Percentiles rank a stretch among this genome's conserved stretches.
These are phyloP conservation scores for Smittia sp. DNA, from an alignment of 2,888 invertebrate genomes.

Conservation along the genomic window DNA sequence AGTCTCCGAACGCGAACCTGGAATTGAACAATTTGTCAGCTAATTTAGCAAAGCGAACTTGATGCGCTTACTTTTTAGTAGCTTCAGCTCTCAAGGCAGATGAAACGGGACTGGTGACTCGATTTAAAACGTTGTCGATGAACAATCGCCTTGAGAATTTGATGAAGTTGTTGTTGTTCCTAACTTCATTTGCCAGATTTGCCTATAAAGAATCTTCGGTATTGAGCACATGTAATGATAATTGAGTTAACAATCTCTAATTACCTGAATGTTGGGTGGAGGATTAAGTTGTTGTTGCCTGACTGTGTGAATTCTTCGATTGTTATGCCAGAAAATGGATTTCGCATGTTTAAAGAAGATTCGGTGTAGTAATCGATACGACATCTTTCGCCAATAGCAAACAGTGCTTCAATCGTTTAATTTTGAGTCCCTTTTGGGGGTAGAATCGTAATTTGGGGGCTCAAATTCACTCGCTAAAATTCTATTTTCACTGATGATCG, in stretches of 20 bases:
- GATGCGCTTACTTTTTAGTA: constrained; percentile 55
- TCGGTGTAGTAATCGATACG: not conserved
- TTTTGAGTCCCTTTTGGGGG: not conserved
- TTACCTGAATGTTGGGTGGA: not conserved
- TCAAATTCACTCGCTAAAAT: not conserved
- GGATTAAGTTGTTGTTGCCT: not conserved
- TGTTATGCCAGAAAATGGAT: not conserved
- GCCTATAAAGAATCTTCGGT: not conserved
- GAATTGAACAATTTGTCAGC: constrained; percentile 42
- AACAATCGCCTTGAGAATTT: constrained; percentile 57
- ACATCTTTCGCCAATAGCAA: not conserved
- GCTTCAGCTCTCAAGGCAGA: constrained; percentile 62
- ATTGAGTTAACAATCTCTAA: not conserved
- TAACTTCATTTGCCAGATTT: constrained; percentile 18
- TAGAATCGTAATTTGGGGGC: not conserved
- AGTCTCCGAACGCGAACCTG: constrained; percentile 64
- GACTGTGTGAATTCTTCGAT: not conserved
- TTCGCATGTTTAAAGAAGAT: not conserved
- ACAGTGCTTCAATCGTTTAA: not conserved
- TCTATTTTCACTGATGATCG: not conserved
- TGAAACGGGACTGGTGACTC: constrained; percentile 66
- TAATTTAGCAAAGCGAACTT: not conserved
- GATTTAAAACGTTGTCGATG: constrained; percentile 66
- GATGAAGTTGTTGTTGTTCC: not conserved
- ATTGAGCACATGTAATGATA: no score